phyloP scores from a whole-genome alignment of 2,113 vertebrate genomes.

The Myiagra hebetior region DNA sequence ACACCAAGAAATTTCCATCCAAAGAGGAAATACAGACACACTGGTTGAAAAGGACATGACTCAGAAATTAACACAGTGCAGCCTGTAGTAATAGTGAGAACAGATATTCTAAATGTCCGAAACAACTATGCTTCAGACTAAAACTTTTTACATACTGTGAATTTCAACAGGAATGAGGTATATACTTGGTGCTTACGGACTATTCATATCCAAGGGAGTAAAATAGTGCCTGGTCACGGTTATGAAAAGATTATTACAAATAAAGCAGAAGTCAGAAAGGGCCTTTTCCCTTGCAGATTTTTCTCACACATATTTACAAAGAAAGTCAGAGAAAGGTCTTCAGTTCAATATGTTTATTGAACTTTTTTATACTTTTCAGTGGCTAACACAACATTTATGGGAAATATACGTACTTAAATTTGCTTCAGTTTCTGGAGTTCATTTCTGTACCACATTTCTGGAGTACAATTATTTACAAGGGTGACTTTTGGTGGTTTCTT shows the following conservation, averaged over 20 bases:
- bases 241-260: neutral
- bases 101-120: neutral
- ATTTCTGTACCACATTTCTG: neutral
- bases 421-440: neutral
- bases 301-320: neutral
- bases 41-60: neutral
- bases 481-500: neutral
- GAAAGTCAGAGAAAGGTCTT: neutral
- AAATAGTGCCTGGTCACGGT: neutral
- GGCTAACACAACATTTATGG: neutral
- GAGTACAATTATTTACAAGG: neutral
- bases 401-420: neutral
- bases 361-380: neutral
- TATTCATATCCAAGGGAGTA: neutral
- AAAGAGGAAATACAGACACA: neutral
- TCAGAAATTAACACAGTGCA: neutral
- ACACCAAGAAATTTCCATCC: neutral
- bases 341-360: neutral
- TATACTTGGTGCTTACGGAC: neutral
- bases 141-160: neutral
- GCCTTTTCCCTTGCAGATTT: neutral
- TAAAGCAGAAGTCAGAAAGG: neutral
- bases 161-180: conserved; percentile 4
- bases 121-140: neutral
- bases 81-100: neutral